Conservation (phyloP, 2,797 vertebrate species). For the Betta splendens region DNA sequence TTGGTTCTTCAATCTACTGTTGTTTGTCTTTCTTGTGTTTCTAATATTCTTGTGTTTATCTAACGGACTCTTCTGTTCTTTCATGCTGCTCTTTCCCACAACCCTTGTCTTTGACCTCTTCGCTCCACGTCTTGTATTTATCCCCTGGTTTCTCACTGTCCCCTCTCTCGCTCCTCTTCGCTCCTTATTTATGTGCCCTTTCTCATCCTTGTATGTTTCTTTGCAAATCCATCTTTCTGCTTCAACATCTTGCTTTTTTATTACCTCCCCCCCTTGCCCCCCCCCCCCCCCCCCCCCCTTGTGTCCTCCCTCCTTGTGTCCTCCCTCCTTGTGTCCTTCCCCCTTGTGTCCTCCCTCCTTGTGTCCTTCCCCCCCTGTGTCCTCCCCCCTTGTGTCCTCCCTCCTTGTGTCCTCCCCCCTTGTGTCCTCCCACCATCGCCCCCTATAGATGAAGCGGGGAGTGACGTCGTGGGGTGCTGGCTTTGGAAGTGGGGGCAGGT, state of each 20-base stretch:
- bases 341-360: no score
- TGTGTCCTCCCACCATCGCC: slow-evolving; percentile 18
- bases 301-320: slow-evolving; percentile 2
- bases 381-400: no score
- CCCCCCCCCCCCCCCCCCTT: background rate
- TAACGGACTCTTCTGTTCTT: slow-evolving; percentile 62
- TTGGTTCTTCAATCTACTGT: slow-evolving; percentile 48
- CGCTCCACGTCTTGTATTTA: slow-evolving; percentile 35
- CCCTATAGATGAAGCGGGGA: slow-evolving; percentile 70
- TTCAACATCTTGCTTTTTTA: no score
- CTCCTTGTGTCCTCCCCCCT: background rate
- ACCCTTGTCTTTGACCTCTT: slow-evolving; percentile 56
- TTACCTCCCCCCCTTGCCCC: background rate
- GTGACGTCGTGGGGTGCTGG: slow-evolving; percentile 63
- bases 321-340: background rate
- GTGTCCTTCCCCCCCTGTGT: background rate
- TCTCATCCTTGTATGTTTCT: slow-evolving; percentile 23
- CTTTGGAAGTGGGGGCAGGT: slow-evolving; percentile 70
- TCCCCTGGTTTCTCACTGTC: slow-evolving; percentile 35
- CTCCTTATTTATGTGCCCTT: slow-evolving; percentile 12
- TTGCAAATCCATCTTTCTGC: slow-evolving; percentile 4
- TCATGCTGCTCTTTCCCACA: slow-evolving; percentile 68
- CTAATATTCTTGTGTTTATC: slow-evolving; percentile 65
- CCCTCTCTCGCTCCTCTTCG: background rate
- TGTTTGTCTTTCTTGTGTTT: slow-evolving; percentile 29